Conservation (phyloP, 1,140 invertebrate species). For the Drosophila parabipectinata region DNA sequence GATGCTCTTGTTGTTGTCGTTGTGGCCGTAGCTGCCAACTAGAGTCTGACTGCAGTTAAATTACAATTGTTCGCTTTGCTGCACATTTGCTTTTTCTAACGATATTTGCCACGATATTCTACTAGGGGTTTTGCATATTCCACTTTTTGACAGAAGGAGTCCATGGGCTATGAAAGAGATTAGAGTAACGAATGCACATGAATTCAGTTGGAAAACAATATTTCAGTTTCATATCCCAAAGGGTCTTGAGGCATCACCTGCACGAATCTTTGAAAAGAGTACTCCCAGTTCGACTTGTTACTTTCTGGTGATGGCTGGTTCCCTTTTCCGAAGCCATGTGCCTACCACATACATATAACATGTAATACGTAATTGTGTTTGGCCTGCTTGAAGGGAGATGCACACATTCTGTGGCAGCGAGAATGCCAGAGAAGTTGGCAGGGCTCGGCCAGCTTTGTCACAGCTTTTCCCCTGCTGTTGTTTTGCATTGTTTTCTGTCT, state of each 20-base stretch:
- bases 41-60: conserved; percentile 81
- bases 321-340: neutral
- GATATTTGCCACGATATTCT: conserved; percentile 31
- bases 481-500: conserved; percentile 48
- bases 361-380: conserved; percentile 45
- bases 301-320: neutral
- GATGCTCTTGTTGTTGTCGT: conserved; percentile 35
- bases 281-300: neutral
- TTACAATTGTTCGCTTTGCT: conserved; percentile 81
- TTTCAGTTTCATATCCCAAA: neutral
- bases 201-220: neutral
- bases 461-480: conserved; percentile 33
- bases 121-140: neutral
- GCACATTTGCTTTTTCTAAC: conserved; percentile 68
- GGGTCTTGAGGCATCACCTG: too few species aligned
- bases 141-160: neutral
- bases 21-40: conserved; percentile 63
- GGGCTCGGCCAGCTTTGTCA: conserved; percentile 24
- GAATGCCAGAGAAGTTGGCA: neutral
- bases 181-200: neutral
- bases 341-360: neutral
- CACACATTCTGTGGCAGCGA: conserved; percentile 30
- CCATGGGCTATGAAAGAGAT: neutral
- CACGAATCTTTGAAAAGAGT: neutral
- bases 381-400: conserved; percentile 41